Base-by-base conservation (phyloP, 2,888 invertebrate species). In the Clitarchus hookeri region DNA sequence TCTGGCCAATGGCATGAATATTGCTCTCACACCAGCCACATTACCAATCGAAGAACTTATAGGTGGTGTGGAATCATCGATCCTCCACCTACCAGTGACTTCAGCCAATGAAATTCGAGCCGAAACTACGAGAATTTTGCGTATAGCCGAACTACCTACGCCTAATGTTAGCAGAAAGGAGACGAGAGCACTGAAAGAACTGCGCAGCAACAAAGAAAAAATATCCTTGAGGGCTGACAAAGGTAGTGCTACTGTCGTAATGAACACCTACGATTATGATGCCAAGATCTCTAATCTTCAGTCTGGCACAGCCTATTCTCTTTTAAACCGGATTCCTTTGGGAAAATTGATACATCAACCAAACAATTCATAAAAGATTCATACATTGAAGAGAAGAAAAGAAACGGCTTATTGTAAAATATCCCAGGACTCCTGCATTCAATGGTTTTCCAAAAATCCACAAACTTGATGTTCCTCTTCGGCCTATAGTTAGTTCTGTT, bases 241-340 rank as follows among this genome's bases (percentile, higher is more conserved):
- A 36, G 86, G 84, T n/a, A 86, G 84, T n/a, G 25, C 86, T 26
- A 84, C 77, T 9, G 86, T 84, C 23, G 23, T 86, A 3, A n/a
- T 78, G 27, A 44, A 78, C 48, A 27, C 44, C 8, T 26, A 36
- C 8, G 84, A 78, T 36, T 86, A 86, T 78, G 44, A 25, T n/a
- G 13, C 27, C 19, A 84, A 86, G 44, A 44, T 86, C 44, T 27
- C 54, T 16, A 77, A 27, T 13, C 16, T 84, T 36, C 78, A 84
- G 54, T 44, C 53, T 25, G 78, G 65, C 13, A 44, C 83, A 3
- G 27, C 79, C 16, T 85, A 85, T 44, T 53, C 23, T 25, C 44
- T 4, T 23, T 12, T 27, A 4, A 82, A 65, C 0, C 23, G 65
- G 11, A 48, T 13, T 13, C 48, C 11, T 8, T 8, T 48, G 11